phyloP scores from a whole-genome alignment of 2,797 vertebrate species.

The Molossus alvarezi region DNA sequence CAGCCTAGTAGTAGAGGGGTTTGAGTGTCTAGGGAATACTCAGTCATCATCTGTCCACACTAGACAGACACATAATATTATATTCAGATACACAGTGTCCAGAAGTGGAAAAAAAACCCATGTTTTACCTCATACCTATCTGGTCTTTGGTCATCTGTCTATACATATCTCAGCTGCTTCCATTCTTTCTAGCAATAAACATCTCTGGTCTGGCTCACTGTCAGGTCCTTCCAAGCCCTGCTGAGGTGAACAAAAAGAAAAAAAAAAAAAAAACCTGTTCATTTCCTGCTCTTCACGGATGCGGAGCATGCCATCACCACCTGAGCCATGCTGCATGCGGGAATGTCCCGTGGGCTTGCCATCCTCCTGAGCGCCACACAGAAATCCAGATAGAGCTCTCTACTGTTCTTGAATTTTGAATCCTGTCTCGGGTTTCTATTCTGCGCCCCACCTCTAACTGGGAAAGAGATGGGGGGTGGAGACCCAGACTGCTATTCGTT shows the following conservation, averaged over 20 bases:
- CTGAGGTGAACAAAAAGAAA: background rate
- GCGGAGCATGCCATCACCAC: background rate
- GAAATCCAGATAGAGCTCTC: background rate
- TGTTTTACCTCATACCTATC: background rate
- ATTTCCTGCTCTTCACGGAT: background rate
- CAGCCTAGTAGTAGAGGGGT: background rate
- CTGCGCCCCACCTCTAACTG: background rate
- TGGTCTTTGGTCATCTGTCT: background rate
- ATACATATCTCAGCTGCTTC: background rate
- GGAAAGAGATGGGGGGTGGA: background rate
- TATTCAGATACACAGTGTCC: background rate
- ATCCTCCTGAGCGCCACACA: background rate
- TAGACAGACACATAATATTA: background rate
- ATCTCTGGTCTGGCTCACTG: background rate
- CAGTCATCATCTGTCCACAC: background rate
- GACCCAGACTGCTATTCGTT: background rate
- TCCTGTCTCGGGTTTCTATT: constrained; percentile 7
- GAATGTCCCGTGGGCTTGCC: background rate
- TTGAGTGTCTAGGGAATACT: background rate
- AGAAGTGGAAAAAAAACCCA: background rate
- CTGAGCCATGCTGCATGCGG: background rate
- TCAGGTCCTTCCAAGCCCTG: background rate
- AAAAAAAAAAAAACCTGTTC: background rate
- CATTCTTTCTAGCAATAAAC: background rate
- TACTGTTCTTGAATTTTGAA: background rate